Evolutionary conservation across 2,888 invertebrate genomes (phyloP), one percentile per base, ranked within the genome.

Genomic region (Encarsia formosa): DNA sequence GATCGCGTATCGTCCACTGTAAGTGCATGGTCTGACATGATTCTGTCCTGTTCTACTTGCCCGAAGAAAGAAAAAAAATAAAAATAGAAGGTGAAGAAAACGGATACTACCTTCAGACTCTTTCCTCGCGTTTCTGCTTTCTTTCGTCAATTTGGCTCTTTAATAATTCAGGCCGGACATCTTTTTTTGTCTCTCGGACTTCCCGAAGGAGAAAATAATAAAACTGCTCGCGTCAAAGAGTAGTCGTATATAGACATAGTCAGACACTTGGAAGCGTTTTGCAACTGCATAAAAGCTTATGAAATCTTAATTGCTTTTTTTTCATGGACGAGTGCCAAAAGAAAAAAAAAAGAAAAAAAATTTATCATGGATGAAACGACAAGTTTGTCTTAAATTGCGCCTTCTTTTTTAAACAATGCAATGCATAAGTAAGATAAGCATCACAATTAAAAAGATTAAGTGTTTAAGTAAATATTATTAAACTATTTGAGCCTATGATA

Each of bases 31-130:
- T 38, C 57, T 57, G 57, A 49, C 57, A 35, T 29, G 24, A 57
- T 54, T 57, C 43, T 46, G 57, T 54, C 52, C 51, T 54, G 51
- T 57, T 54, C 57, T 41, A 54, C 57, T 57, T 54, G 24, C 44
- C 9, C 16, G 35, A 22, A 23, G 16, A 24, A 49, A 45, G 37
- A 34, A 13, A n/a, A 5, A 13, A 29, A 13, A 29, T 13, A 29
- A 29, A 13, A 29, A 13, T n/a, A n/a, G n/a, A n/a, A n/a, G n/a
- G n/a, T n/a, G n/a, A n/a, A n/a, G n/a, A n/a, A n/a, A n/a, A n/a
- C n/a, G n/a, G n/a, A n/a, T 29, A 9, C 29, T 29, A 9, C 29
- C 29, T 9, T 29, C 8, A 9, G 8, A 29, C 13, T 29, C 8
- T 29, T 29, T 9, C 29, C 29, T 9, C 29, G 8, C 13, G 29